Evolutionary conservation across 1,140 invertebrate species (phyloP), one percentile per base, ranked within the genome.

Genomic region (Bradynema listronoti): DNA sequence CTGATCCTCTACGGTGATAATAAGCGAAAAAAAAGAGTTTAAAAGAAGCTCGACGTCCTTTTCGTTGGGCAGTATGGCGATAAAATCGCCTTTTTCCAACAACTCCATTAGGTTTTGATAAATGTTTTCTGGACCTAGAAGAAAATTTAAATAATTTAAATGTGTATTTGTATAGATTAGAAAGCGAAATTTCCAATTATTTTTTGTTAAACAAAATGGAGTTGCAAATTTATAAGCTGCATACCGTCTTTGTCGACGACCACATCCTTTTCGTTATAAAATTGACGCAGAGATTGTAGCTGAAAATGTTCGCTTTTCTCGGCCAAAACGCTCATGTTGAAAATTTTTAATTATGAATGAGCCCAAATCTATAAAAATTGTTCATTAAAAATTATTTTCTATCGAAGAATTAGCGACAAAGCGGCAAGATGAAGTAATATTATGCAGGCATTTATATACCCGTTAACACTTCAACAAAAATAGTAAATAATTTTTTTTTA

Each of bases 11-110:
- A 66, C 61, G 0, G 64, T 41, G 52, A 71, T 54, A 30, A 56
- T 61, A 7, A 71, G 54, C 14, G 39, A 65, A 52, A 70, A 49
- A 25, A 68, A 32, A n/a, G 66, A 36, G 46, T 68, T 68, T 39
- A 68, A 32, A 16, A 71, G n/a, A 61, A 68, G 30, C 39, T 68
- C 66, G 29, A 66, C 56, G 9, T 68, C 66, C 33, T 71, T 68
- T 9, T 68, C 68, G 32, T 22, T 68, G 11, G 41, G 29, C 14
- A 41, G 29, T n/a, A 57, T 11, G 22, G 54, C 56, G 25, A 70
- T 45, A 16, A 34, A 53, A 14, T 67, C 62, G 24, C 14, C 33
- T 1, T 32, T 34, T 46, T 41, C 33, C 34, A 54, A 4, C 11
- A 68, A 54, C 30, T 69, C 41, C 14, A 32, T 32, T 5, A 68